phyloP scores from a whole-genome alignment of 2,113 vertebrate species.

The Scalopus aquaticus region DNA sequence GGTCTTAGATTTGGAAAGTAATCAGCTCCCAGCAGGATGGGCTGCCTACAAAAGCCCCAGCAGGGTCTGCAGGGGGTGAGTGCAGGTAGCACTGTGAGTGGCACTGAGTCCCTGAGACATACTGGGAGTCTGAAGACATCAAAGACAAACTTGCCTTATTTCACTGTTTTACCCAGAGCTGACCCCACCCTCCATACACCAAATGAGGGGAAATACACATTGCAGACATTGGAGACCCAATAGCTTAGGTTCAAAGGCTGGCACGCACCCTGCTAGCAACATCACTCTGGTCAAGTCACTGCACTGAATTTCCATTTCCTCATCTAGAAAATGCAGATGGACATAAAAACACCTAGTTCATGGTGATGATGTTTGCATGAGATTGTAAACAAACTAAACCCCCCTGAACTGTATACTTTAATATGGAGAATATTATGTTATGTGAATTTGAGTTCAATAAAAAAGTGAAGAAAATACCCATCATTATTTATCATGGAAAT shows the following conservation, averaged over 20 bases:
- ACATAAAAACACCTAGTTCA: constrained; percentile 14
- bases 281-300: background rate
- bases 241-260: background rate
- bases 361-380: no score
- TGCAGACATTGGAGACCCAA: background rate
- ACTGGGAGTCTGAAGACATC: background rate
- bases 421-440: no score
- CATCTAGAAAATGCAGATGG: background rate
- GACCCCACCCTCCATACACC: background rate
- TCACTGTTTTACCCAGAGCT: background rate
- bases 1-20: background rate
- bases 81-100: background rate
- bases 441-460: no score
- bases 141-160: background rate
- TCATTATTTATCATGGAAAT: no score
- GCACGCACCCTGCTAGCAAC: background rate
- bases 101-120: background rate
- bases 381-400: no score
- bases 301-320: constrained; percentile 38
- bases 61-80: background rate
- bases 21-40: background rate
- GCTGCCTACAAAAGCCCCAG: background rate
- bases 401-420: no score
- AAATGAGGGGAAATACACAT: background rate
- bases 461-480: no score